phyloP scores from a whole-genome alignment of 1,140 invertebrate species.

The Trichonephila clavipes region DNA sequence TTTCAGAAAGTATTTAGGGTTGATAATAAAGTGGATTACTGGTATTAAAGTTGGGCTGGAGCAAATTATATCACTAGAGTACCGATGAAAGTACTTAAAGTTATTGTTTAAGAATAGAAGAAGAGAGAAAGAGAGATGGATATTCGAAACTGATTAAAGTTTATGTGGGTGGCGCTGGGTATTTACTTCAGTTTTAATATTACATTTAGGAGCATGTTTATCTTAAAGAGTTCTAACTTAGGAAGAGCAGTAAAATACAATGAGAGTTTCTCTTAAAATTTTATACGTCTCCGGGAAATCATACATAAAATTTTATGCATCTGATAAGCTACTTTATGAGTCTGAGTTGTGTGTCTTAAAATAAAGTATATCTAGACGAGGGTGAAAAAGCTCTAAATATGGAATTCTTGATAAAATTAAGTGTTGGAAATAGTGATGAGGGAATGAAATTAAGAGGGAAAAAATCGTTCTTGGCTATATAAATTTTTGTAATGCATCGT shows the following conservation, averaged over 20 bases:
- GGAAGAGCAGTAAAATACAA: not conserved
- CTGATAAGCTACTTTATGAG: not conserved
- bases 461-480: too few relatives aligned
- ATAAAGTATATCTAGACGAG: not conserved
- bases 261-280: not conserved
- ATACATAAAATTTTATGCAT: not conserved
- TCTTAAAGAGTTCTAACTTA: not conserved
- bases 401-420: too few relatives aligned
- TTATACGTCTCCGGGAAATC: not conserved
- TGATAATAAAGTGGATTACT: constrained; percentile 34
- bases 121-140: not conserved
- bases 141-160: constrained; percentile 25
- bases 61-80: not conserved
- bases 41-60: not conserved
- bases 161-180: not conserved
- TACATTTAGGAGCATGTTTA: not conserved
- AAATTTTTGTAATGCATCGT: too few relatives aligned
- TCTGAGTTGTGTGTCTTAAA: not conserved
- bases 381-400: not conserved
- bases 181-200: not conserved
- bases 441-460: too few relatives aligned
- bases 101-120: constrained; percentile 9
- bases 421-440: too few relatives aligned
- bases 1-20: not conserved
- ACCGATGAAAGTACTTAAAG: not conserved